These are phyloP conservation scores for Urocynchramus pylzowi DNA, from an alignment of 2,113 vertebrate species.

Conservation along the genomic window DNA sequence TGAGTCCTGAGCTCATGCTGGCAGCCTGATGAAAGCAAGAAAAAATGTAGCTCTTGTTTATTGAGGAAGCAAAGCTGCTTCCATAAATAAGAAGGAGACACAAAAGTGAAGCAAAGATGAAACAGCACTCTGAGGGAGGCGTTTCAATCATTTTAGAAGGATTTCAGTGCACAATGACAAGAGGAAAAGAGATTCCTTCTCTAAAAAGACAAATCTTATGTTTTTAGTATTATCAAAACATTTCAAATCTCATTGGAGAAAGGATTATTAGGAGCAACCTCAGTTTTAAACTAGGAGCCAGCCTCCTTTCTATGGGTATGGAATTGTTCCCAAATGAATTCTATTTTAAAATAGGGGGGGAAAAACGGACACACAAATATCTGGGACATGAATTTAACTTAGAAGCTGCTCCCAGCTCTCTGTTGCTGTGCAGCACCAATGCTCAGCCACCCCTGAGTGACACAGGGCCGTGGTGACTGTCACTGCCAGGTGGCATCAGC, in stretches of 20 bases:
- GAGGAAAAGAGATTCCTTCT: background rate
- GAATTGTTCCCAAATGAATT: background rate
- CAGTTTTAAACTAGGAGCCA: background rate
- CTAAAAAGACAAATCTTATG: background rate
- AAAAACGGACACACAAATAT: background rate
- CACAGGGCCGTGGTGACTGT: fast-evolving
- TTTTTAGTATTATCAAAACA: background rate
- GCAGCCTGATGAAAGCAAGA: background rate
- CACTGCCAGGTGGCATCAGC: background rate
- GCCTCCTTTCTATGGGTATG: background rate
- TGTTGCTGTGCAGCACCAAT: background rate
- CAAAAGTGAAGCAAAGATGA: background rate
- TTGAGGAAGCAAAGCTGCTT: constrained; percentile 19
- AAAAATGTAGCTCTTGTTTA: constrained; percentile 1
- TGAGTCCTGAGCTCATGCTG: background rate
- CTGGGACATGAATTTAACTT: background rate
- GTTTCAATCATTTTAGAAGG: background rate
- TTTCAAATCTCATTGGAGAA: background rate
- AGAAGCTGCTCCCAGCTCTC: background rate
- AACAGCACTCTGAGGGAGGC: background rate
- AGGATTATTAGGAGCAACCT: background rate
- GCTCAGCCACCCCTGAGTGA: background rate
- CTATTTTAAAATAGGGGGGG: fast-evolving
- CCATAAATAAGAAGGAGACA: constrained; percentile 26
- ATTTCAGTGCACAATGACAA: background rate